Evolutionary conservation across 2,113 vertebrate genomes (phyloP).

Genomic region (Gallinago undulata): DNA sequence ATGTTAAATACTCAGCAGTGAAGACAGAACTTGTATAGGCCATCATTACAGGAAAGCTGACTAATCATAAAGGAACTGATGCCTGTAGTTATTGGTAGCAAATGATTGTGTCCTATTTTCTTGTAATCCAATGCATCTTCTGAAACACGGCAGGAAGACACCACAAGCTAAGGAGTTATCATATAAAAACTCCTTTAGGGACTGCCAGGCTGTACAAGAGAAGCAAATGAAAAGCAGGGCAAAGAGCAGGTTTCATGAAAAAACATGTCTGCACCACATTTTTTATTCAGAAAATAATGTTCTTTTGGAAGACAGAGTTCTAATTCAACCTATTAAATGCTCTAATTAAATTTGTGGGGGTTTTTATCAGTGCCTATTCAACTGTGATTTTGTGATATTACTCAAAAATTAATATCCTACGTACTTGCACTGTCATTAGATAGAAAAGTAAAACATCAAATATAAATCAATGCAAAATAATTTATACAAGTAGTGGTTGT

Average conservation of each 20-base stretch:
- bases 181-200: background rate
- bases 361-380: background rate
- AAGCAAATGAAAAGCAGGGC: constrained; percentile 19
- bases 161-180: background rate
- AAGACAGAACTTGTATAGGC: background rate
- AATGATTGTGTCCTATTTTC: background rate
- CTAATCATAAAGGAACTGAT: background rate
- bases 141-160: background rate
- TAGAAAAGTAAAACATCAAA: background rate
- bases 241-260: background rate
- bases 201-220: background rate
- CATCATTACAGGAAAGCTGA: background rate
- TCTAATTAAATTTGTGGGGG: background rate
- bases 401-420: background rate
- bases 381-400: background rate
- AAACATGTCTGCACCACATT: background rate
- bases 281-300: background rate
- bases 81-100: background rate
- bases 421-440: background rate
- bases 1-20: background rate
- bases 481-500: background rate
- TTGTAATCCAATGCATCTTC: background rate
- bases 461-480: background rate
- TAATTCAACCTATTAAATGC: background rate
- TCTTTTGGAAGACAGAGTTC: background rate